Base-by-base conservation (phyloP, 2,888 invertebrate species). In the Steinernema hermaphroditum region DNA sequence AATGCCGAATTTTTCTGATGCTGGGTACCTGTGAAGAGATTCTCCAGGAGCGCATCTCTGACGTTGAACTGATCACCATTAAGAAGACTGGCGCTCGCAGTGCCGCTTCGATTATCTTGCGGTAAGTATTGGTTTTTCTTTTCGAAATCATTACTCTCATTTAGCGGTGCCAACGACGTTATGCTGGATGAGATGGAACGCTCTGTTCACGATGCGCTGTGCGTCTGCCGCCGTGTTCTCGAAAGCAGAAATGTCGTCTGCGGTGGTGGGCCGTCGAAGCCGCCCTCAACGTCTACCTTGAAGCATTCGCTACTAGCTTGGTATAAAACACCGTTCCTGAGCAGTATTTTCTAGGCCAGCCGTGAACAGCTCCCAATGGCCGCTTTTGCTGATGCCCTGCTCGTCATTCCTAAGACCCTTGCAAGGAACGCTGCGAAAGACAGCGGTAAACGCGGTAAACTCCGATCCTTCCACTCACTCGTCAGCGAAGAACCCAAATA, bases 151-250 rank as follows among this genome's bases (percentile, higher is more conserved):
- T n/a, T 6, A 16, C n/a, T 19, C 27, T 14, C n/a, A 70, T 76
- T 44, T 70, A 83, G 86, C 80, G 98, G 98, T 12, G 96, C 98
- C 4, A 99, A 97, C 85, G 98, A 99, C 89, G 95, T 93, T 87
- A 97, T 96, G 90, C 94, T 96, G 87, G 98, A 99, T 89, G 98
- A 99, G 90, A 97, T 98, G 96, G 98, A 99, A 89, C 91, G 98
- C 32, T 96, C 96, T 0, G 90, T 98, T 32, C 98, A 99, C 88
- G 98, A 99, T 89, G 93, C 98, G 8, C 90, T 99, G 69, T 96
- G 96, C 87, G 96, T 94, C 0, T 95, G 98, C 37, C 94, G 95
- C 83, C 91, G 98, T 80, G 97, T 98, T 73, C 90, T 97, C 79
- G 98, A 99, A 90, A 94, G 95, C 74, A 96, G 95, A 88, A 91